Evolutionary conservation across 2,888 invertebrate species (phyloP).

Genomic region (Drosophila rellima): DNA sequence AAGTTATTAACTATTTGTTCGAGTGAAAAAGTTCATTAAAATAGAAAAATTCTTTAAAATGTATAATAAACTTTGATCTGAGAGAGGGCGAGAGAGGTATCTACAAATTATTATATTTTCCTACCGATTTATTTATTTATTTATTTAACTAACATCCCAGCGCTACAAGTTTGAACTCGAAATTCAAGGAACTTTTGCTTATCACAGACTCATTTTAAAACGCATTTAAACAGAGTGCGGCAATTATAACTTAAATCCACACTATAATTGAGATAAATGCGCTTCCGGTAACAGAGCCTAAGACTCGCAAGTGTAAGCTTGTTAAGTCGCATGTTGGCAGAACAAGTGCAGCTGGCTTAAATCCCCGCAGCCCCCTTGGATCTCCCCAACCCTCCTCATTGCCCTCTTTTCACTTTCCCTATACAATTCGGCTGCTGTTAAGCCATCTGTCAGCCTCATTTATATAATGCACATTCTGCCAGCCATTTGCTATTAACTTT

Average conservation of each 20-base stretch:
- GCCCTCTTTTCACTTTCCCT: not conserved
- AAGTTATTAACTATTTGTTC: not conserved
- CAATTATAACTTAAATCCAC: constrained; percentile 32
- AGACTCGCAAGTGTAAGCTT: constrained; percentile 30
- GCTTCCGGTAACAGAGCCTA: constrained; percentile 31
- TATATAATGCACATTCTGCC: constrained; percentile 53
- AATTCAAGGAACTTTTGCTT: no score
- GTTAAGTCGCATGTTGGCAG: constrained; percentile 41
- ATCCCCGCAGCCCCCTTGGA: not conserved
- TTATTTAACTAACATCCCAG: no score
- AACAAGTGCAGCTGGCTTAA: constrained; percentile 33
- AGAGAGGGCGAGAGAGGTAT: no score
- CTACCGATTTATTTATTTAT: no score
- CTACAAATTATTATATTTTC: no score
- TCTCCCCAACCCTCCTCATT: not conserved
- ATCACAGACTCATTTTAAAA: not conserved
- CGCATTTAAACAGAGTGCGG: not conserved
- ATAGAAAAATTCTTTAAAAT: no score
- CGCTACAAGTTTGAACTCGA: no score
- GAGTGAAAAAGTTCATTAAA: no score
- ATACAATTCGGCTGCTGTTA: constrained; percentile 48
- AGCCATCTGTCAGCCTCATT: constrained; percentile 75
- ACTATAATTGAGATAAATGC: constrained; percentile 34
- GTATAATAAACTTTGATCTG: no score
- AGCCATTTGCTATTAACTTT: constrained; percentile 75